Evolutionary conservation across 2,888 invertebrate species (phyloP), one percentile per base, ranked within the genome.

Genomic region (Bembecia ichneumoniformis): DNA sequence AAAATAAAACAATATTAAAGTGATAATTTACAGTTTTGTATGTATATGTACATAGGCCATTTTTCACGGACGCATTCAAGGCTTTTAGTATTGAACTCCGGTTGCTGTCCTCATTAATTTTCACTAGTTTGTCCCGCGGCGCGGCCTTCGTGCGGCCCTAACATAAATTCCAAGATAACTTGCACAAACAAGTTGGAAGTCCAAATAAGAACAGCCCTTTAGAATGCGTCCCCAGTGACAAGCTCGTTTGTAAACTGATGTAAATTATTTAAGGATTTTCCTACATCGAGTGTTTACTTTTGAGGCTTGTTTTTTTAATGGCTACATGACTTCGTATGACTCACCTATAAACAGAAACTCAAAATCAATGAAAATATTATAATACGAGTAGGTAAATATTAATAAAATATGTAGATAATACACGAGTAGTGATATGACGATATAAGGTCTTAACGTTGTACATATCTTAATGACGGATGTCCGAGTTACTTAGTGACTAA

Each of bases 111-210:
- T 78, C 81, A 75, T 82, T 82, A 77, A 80, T 82, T 79, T 74
- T 63, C 79, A 77, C 76, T 78, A 75, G 75, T 71, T 64, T 59
- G 73, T 72, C 74, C 74, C 69, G 66, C 61, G 68, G 63, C 66
- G 63, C 63, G 62, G 64, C 64, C 65, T 75, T 72, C 76, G 74
- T 73, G 74, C 65, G 65, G 67, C 71, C 77, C 73, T 60, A 64
- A 76, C 81, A 82, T 82, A 80, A 82, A 82, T 82, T 77, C 64
- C 65, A 63, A 76, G 75, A 79, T 75, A 83, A 82, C 76, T 81
- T 77, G 68, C 66, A 67, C 74, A 77, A 81, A 82, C 78, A 79
- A 77, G 71, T 72, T 59, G 60, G n/a, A 74, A 77, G 74, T 76
- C 66, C 73, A 78, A 79, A 80, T 79, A 82, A 78, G 76, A 28